These are phyloP conservation scores for Mesorhabditis sp. DNA, from an alignment of 2,888 invertebrate species.

Conservation along the genomic window DNA sequence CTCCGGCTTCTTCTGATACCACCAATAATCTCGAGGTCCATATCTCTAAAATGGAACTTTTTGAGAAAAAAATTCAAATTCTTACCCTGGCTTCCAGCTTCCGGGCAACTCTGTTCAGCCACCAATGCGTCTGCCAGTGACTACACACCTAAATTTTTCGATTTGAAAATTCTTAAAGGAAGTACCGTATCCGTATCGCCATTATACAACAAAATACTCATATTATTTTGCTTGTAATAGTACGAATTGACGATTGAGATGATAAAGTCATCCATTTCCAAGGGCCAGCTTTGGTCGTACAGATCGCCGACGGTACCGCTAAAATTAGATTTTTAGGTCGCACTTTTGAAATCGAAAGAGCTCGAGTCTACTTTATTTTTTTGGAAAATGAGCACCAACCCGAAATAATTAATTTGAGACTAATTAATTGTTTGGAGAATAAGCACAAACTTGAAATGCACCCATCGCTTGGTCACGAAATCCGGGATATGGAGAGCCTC, in stretches of 20 bases:
- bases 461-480: slow-evolving; percentile 21
- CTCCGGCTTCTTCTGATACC: background rate
- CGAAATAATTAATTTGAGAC: background rate
- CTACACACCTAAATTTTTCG: background rate
- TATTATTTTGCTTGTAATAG: slow-evolving; percentile 25
- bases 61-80: background rate
- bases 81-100: background rate
- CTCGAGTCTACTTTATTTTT: too few relatives aligned
- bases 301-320: slow-evolving; percentile 25
- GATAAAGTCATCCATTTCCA: slow-evolving; percentile 1
- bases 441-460: slow-evolving; percentile 25
- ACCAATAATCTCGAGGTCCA: slow-evolving; percentile 1
- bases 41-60: background rate
- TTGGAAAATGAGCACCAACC: too few relatives aligned
- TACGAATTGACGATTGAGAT: slow-evolving; percentile 22
- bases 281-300: slow-evolving; percentile 21
- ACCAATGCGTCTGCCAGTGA: slow-evolving; percentile 6
- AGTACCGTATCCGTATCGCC: slow-evolving; percentile 51
- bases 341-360: too few relatives aligned
- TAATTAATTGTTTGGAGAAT: background rate
- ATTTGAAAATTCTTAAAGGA: background rate
- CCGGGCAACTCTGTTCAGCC: background rate
- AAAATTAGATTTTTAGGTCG: slow-evolving; percentile 7
- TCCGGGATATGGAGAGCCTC: slow-evolving; percentile 45
- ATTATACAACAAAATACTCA: slow-evolving; percentile 36